phyloP scores from a whole-genome alignment of 2,888 invertebrate species.

The Acronicta leporina region DNA sequence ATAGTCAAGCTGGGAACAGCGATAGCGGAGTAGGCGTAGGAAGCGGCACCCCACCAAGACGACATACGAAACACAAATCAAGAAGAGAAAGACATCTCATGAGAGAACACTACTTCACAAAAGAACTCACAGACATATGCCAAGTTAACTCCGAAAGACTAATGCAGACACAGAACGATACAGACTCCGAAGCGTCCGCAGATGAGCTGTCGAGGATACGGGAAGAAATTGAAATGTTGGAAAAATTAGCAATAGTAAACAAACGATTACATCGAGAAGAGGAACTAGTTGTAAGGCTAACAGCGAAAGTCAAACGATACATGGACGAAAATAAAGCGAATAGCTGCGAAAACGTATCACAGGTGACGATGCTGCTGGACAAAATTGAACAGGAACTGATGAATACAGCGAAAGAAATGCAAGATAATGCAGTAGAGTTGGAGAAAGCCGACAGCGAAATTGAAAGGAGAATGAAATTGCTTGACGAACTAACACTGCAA shows the following conservation, averaged over 20 bases:
- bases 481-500: constrained; percentile 87
- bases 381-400: constrained; percentile 88
- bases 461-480: constrained; percentile 85
- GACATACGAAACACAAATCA: constrained; percentile 87
- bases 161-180: constrained; percentile 81
- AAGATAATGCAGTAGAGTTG: constrained; percentile 85
- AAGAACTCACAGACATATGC: constrained; percentile 87
- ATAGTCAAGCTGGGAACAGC: constrained; percentile 91
- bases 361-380: constrained; percentile 83
- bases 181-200: constrained; percentile 85
- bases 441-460: constrained; percentile 86
- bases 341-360: constrained; percentile 83
- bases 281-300: constrained; percentile 91
- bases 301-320: constrained; percentile 90
- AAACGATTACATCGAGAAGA: constrained; percentile 93
- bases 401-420: constrained; percentile 86
- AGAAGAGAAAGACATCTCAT: constrained; percentile 86
- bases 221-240: constrained; percentile 92
- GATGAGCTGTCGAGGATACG: constrained; percentile 89
- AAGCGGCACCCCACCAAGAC: constrained; percentile 89
- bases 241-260: constrained; percentile 92
- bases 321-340: constrained; percentile 86
- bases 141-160: constrained; percentile 86
- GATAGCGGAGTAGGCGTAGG: constrained; percentile 92
- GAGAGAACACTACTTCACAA: constrained; percentile 88